Base-by-base conservation (phyloP, 2,888 invertebrate genomes). In the Merodon equestris region DNA sequence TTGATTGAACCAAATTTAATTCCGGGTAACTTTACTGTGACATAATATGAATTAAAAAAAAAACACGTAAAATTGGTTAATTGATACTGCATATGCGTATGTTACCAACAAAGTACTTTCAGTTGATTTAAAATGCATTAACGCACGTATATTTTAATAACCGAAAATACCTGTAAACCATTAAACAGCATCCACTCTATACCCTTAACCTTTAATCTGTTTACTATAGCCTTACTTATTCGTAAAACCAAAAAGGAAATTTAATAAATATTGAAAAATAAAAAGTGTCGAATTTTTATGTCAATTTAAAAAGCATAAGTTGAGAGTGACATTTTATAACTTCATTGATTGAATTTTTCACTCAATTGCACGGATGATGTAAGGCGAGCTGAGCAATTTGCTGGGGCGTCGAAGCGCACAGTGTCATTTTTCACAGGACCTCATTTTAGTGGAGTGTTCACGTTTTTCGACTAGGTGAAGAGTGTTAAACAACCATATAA, bases 311-410 rank as follows among this genome's bases (percentile, higher is more conserved):
- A 45, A 53, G 72, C 64, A 38, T 44, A 44, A 48, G 64, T 66
- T 66, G 73, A 60, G 53, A 61, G 60, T 45, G 56, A 50, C 56
- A 54, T 61, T 67, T 74, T 67, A 67, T 67, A 67, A 56, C 56
- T 67, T 67, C 54, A 74, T 61, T 61, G 74, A 74, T 67, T 67
- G 61, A 67, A 67, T 67, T 67, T 61, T 50, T 61, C 67, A 67
- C 56, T 66, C 60, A 61, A 67, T 74, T 74, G 74, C 48, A 74
- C 56, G 60, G 54, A 27, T 66, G 56, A 38, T 67, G 67, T 40
- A 48, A 54, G 53, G 47, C 73, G 64, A 60, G 19, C 47, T 34
- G 58, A 73, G 58, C 53, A 73, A 73, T 73, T 73, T 73, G 72
- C 64, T 51, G 64, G 1, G 44, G 64, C 42, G 48, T 36, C 27